These are phyloP conservation scores for Peromyscus melanophrys DNA, from an alignment of 2,797 vertebrate species.

Conservation along the genomic window DNA sequence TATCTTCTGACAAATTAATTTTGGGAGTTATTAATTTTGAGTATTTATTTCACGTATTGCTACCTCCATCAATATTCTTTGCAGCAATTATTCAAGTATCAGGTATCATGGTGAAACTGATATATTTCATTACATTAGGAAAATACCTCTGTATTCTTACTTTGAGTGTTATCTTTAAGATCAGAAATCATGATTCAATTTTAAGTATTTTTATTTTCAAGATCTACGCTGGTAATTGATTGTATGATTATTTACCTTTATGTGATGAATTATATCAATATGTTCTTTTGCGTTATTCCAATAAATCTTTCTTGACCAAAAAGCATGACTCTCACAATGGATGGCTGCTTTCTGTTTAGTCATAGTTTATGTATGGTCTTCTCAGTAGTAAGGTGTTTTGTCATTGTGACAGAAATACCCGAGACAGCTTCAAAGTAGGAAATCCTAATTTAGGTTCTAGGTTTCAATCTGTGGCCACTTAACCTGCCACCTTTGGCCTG, in stretches of 20 bases:
- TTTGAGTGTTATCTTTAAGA: slow-evolving; percentile 4
- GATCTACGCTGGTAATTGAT: neutral
- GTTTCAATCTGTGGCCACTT: neutral
- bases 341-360: neutral
- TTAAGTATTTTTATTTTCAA: slow-evolving; percentile 7
- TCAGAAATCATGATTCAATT: slow-evolving; percentile 12
- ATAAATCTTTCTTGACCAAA: neutral
- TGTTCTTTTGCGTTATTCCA: neutral
- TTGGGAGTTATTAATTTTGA: slow-evolving; percentile 5
- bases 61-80: slow-evolving; percentile 10
- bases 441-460: neutral
- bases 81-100: slow-evolving; percentile 20
- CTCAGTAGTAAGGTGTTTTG: neutral
- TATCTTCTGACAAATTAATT: neutral
- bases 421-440: neutral
- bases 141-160: neutral
- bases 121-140: neutral
- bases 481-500: neutral
- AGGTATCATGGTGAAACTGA: neutral
- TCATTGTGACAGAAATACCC: neutral
- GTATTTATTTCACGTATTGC: neutral
- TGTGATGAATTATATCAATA: slow-evolving; percentile 32
- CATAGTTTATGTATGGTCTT: slow-evolving; percentile 7
- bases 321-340: neutral
- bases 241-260: neutral